Evolutionary conservation across 1,140 invertebrate genomes (phyloP), one percentile per base, ranked within the genome.

Genomic region (Drosophila asahinai): DNA sequence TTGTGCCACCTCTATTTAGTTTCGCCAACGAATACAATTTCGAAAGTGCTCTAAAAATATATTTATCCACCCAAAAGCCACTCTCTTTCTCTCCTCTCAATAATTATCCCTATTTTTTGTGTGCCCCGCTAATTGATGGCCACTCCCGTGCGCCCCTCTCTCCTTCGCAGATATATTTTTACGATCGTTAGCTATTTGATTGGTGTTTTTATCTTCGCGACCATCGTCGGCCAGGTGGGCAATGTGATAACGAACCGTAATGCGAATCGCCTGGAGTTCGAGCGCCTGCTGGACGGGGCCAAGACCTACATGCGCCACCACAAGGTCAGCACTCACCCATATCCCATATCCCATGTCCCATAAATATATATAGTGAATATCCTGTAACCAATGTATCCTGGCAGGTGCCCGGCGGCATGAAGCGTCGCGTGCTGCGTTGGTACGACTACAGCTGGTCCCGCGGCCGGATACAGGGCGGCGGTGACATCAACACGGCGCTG

Each of bases 401-500:
- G n/a, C 27, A 95, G 95, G 98, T 99, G 7, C 98, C 98, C 2
- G 96, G 97, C 25, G 97, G 97, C 9, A 98, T 99, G 97, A 99
- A 99, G 93, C 94, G 97, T 33, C 94, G 98, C 25, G 98, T 99
- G 7, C 95, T 99, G 19, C 95, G 98, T 11, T 99, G 98, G 98
- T 99, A 99, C 93, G 98, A 99, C 93, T 99, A 99, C 93, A 98
- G 98, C 3, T 99, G 98, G 98, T 99, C 97, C 1, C 95, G 98
- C 75, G 98, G 98, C n/a, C 94, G 98, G 40, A 98, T 99, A 71
- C 98, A 98, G 93, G 98, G 97, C 14, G 98, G 98, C 17, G 97
- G 98, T 27, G 98, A 99, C 93, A 99, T 99, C 83, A 98, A 99
- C 92, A 99, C 98, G 7, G 97, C 97, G 2, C 94, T 99, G 47